These are phyloP conservation scores for Brachionus manjavacas DNA, from an alignment of 1,140 invertebrate species.

Conservation along the genomic window DNA sequence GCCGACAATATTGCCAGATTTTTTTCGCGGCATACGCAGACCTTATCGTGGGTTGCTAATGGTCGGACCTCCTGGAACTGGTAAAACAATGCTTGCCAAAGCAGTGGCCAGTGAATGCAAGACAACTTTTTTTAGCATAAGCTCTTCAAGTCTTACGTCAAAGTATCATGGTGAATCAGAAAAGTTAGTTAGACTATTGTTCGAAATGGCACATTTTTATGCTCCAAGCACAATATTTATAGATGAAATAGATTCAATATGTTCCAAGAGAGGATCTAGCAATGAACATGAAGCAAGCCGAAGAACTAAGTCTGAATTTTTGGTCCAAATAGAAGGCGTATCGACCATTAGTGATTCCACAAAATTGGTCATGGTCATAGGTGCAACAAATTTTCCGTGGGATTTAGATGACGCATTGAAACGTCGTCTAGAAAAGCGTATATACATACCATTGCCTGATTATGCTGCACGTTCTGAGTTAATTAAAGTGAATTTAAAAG, in stretches of 20 bases:
- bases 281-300: constrained; percentile 96
- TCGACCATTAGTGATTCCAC: constrained; percentile 50
- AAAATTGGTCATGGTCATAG: constrained; percentile 94
- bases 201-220: constrained; percentile 98
- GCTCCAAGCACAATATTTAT: constrained; percentile 99
- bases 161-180: constrained; percentile 98
- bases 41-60: constrained; percentile 92
- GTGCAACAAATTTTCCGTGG: constrained; percentile 99
- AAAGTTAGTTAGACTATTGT: constrained; percentile 90
- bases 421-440: constrained; percentile 91
- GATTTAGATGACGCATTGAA: constrained; percentile 95
- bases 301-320: constrained; percentile 91
- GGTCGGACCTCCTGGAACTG: constrained; percentile 96
- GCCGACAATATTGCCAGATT: constrained; percentile 96
- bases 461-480: constrained; percentile 83
- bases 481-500: constrained; percentile 79
- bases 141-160: constrained; percentile 89
- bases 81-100: constrained; percentile 98
- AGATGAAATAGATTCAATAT: constrained; percentile 98
- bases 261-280: constrained; percentile 87
- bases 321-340: constrained; percentile 96
- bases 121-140: constrained; percentile 98
- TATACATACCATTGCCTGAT: constrained; percentile 97
- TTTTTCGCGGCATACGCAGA: constrained; percentile 88
- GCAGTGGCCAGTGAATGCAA: constrained; percentile 98